phyloP scores from a whole-genome alignment of 2,888 invertebrate genomes.

The Acrobasis repandana region DNA sequence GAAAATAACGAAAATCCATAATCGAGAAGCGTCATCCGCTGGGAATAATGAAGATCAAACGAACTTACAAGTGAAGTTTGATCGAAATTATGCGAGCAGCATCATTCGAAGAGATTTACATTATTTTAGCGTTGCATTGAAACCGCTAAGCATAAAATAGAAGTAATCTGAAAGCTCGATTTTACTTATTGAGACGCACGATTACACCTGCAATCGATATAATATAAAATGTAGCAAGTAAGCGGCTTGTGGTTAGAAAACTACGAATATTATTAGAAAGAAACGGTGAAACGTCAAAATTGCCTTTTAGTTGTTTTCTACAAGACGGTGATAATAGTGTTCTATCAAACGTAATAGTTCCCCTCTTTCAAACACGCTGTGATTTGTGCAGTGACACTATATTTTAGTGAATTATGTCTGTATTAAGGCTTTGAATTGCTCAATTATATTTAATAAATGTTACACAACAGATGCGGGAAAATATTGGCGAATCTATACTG shows the following conservation, averaged over 20 bases:
- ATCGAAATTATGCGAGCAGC: no score
- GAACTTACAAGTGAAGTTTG: no score
- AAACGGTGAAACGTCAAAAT: conserved; percentile 41
- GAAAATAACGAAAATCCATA: no score
- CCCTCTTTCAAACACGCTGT: background rate
- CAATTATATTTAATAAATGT: background rate
- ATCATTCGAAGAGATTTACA: no score
- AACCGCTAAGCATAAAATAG: background rate
- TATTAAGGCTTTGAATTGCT: background rate
- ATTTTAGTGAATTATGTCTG: conserved; percentile 15
- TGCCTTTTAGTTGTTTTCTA: conserved; percentile 32
- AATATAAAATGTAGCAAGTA: conserved; percentile 42
- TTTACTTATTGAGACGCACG: conserved; percentile 21
- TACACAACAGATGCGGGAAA: no score
- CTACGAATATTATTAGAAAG: conserved; percentile 43
- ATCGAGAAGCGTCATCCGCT: no score
- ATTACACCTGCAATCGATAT: conserved; percentile 38
- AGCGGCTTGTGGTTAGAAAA: conserved; percentile 56
- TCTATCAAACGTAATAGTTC: conserved; percentile 28
- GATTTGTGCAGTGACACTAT: conserved; percentile 24
- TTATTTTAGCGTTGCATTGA: no score
- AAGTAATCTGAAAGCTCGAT: conserved; percentile 29
- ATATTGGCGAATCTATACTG: no score
- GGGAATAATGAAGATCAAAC: no score
- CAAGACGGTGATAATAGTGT: conserved; percentile 26